Conservation (phyloP, 1,140 invertebrate genomes). For the Aphelinus atriplicis region DNA sequence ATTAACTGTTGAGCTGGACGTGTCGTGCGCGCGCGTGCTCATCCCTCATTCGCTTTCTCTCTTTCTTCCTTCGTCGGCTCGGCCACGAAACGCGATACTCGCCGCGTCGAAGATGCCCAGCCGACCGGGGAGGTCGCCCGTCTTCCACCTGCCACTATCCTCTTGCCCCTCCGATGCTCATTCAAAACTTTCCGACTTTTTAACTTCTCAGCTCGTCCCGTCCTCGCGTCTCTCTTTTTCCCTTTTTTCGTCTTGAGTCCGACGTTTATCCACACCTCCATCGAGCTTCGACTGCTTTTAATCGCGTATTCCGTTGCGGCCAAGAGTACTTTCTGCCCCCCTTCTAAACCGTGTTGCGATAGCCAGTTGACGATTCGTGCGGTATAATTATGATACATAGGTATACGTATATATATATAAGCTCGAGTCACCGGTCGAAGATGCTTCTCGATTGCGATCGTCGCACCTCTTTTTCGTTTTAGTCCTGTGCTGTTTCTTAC, state of each 20-base stretch:
- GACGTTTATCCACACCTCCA: background rate
- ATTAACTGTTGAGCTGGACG: too few species aligned
- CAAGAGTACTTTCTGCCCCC: too few species aligned
- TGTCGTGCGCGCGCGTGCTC: background rate
- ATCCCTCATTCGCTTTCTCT: conserved; percentile 18
- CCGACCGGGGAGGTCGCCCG: conserved; percentile 56
- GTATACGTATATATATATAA: too few species aligned
- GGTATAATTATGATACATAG: too few species aligned
- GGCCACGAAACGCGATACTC: conserved; percentile 56
- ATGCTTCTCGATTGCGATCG: too few species aligned
- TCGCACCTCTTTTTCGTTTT: too few species aligned
- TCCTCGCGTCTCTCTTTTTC: conserved; percentile 27
- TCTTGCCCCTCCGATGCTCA: conserved; percentile 13
- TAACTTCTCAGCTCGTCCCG: background rate
- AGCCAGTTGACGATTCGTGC: too few species aligned
- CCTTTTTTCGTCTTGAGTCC: background rate
- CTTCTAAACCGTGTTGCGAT: too few species aligned
- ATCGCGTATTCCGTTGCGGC: too few species aligned
- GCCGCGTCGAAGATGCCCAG: conserved; percentile 49
- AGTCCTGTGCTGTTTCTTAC: too few species aligned
- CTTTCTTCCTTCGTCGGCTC: conserved; percentile 2
- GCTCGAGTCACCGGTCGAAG: too few species aligned
- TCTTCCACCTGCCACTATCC: conserved; percentile 60
- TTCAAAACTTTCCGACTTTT: conserved; percentile 38
- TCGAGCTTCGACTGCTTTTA: background rate